Evolutionary conservation across 2,888 invertebrate species (phyloP), one percentile per base, ranked within the genome.

Genomic region (Hemistola chrysoprasaria): DNA sequence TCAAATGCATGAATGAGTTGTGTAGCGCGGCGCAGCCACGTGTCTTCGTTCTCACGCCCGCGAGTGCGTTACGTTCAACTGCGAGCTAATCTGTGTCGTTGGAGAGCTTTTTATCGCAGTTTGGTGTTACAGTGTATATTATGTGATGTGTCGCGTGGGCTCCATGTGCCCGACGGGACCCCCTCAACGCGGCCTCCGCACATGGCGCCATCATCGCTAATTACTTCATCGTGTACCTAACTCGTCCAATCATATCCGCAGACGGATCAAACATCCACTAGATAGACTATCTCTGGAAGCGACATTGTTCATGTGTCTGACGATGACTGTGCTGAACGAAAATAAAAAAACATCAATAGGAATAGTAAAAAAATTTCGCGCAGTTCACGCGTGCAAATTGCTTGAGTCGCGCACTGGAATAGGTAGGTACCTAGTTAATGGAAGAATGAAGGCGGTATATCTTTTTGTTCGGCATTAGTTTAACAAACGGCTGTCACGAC

Each of bases 1-100:
- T 87, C 84, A 86, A 85, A 86, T 82, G 78, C 78, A 82, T 87
- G 87, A 87, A 87, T 87, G 86, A 78, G 78, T 71, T 71, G 60
- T 66, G 42, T 46, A 42, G 41, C 47, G 44, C 40, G 62, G 40
- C 47, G 44, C 40, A 61, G 80, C 80, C 86, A 86, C 87, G 85
- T 86, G 86, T 72, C 79, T 69, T 33, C 54, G 84, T 88, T 87
- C 86, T 86, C 86, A 87, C 87, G 86, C 75, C 76, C 50, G 62
- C 60, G 61, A 59, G 43, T 38, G 43, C 34, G 38, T 26, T 39
- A 27, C 42, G 32, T 6, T 7, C 10, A 8, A 44, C 43, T 44
- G 34, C 23, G 10, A 7, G 22, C 34, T 44, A 44, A 44, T 39
- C 43, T 44, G 38, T 38, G 38, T n/a, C 33, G 16, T 62, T 58